These are phyloP conservation scores for Trididemnum clinides DNA, from an alignment of 23 tunicate genomes.

Conservation along the genomic window DNA sequence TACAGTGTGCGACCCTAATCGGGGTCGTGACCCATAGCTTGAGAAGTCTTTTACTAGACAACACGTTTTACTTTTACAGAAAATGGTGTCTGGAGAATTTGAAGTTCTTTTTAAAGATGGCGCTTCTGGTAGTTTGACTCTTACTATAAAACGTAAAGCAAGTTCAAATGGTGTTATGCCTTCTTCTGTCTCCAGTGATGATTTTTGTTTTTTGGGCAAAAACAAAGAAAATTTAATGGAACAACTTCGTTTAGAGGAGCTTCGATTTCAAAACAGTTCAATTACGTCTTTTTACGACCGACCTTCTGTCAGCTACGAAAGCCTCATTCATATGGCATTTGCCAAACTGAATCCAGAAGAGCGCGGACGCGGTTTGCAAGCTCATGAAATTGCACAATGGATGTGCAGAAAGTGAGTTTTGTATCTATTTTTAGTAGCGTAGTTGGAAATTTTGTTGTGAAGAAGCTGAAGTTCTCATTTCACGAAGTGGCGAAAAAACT, in stretches of 20 bases:
- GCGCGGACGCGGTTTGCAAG: not conserved
- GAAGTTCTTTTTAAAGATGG: not conserved
- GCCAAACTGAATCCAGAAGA: not conserved
- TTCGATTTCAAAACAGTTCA: not conserved
- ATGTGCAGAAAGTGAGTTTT: conserved; percentile 3
- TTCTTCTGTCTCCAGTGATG: not conserved
- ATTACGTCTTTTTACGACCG: not conserved
- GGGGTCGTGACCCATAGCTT: no score
- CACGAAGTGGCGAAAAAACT: no score
- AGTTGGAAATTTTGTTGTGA: no score
- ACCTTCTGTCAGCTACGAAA: conserved; percentile 2
- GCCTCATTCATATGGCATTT: conserved; percentile 5
- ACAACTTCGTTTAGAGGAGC: not conserved
- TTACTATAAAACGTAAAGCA: not conserved
- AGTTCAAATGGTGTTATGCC: not conserved
- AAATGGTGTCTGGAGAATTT: not conserved
- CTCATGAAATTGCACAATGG: conserved; percentile 27
- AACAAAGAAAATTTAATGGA: not conserved
- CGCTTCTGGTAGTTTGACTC: not conserved
- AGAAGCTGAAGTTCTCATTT: no score
- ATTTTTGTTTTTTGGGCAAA: not conserved
- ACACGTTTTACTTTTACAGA: not conserved
- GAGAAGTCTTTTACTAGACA: no score
- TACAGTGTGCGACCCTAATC: no score
- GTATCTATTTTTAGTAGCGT: not conserved